Evolutionary conservation across 2,888 invertebrate species (phyloP), one percentile per base, ranked within the genome.

Genomic region (Coenonympha arcania): DNA sequence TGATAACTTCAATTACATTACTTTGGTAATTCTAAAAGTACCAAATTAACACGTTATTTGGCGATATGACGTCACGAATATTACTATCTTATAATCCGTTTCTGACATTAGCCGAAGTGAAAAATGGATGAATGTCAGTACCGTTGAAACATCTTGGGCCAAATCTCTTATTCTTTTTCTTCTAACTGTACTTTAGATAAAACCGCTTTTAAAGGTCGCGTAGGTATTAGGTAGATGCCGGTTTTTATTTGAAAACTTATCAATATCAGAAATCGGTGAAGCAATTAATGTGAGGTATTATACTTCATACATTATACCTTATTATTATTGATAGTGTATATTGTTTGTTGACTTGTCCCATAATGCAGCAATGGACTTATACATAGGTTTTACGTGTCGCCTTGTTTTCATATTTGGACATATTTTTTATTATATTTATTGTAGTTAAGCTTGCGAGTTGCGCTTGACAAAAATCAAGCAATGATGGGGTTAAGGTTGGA

Each of bases 91-190:
- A 64, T 80, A 79, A 81, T 76, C 79, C 79, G 63, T 59, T 61
- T 55, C 66, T 79, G 80, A 72, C 79, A 79, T 80, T 81, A 78
- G 61, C 63, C 64, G 67, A 67, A 71, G 63, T 70, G 71, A 67
- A 74, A 79, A 76, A 71, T 62, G 61, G 61, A 64, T 67, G 60
- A 61, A 65, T 61, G 63, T 62, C 63, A 63, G 50, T 45, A 45
- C 47, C 42, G 40, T 53, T 48, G 43, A 46, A 52, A 48, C 41
- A 45, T 50, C 48, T 50, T 30, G 31, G 18, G 50, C 48, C 43
- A 37, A 48, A 51, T 46, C 48, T 45, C 13, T 9, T 48, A 41
- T 42, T 39, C 31, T 39, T 43, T 42, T 47, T 8, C 11, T 36
- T 16, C 11, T 36, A 40, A 36, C 42, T 30, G 47, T 48, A 39